These are phyloP conservation scores for Strongylocentrotus purpuratus DNA, from an alignment of 35 echinoderm and acorn worm species.

Conservation along the genomic window DNA sequence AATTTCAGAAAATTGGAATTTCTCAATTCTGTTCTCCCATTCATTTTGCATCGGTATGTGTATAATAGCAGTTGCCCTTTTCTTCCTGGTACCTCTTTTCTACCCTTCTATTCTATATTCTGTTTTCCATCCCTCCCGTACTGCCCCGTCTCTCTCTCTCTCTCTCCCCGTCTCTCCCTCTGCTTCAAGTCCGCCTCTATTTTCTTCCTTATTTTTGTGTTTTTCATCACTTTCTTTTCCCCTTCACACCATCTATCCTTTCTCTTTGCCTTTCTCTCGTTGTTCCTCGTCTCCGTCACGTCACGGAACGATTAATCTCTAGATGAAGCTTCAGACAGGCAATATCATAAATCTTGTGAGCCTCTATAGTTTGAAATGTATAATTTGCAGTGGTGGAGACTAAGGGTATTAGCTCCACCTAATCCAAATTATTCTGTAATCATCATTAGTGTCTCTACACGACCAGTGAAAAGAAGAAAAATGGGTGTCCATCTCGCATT, in stretches of 20 bases:
- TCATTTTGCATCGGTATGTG: too few species aligned
- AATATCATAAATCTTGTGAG: neutral
- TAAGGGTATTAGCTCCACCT: conserved; percentile 1
- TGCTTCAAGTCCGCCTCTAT: neutral
- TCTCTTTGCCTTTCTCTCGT: neutral
- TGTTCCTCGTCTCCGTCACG: neutral
- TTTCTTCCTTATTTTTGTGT: neutral
- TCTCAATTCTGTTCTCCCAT: too few species aligned
- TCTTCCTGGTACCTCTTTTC: too few species aligned
- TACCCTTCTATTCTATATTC: neutral
- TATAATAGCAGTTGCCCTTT: too few species aligned
- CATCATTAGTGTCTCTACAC: conserved; percentile 38
- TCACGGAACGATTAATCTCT: neutral
- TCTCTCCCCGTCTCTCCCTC: neutral
- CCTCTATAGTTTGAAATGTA: neutral
- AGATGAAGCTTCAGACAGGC: neutral
- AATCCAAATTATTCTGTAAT: conserved; percentile 36
- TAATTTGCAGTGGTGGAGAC: neutral
- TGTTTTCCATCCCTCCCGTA: neutral
- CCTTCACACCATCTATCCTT: neutral
- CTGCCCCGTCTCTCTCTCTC: neutral
- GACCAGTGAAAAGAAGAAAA: conserved; percentile 25
- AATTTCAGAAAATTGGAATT: too few species aligned
- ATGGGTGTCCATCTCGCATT: conserved; percentile 19
- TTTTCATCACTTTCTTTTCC: neutral